Conservation (phyloP, 2,797 vertebrate genomes). For the Clarias laeviceps region DNA sequence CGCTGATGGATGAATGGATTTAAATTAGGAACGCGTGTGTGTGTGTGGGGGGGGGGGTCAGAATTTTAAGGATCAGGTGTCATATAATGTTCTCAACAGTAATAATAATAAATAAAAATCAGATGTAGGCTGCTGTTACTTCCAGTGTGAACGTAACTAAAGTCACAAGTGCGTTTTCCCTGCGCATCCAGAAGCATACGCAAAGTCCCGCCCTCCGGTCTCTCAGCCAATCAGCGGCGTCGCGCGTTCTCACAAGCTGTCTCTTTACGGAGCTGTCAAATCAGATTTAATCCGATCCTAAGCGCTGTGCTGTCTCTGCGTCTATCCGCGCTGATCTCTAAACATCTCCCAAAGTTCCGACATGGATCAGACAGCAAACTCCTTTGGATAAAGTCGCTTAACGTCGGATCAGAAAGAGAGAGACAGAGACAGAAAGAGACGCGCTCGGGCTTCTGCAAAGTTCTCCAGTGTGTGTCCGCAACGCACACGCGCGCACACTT, state of each 20-base stretch:
- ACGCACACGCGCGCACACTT: not conserved
- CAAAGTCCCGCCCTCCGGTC: constrained; percentile 66
- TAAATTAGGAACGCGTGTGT: too few relatives aligned
- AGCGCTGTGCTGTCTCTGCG: constrained; percentile 70
- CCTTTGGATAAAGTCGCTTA: constrained; percentile 47
- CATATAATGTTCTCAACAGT: too few relatives aligned
- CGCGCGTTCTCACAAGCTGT: constrained; percentile 56
- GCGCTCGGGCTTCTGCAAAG: constrained; percentile 61
- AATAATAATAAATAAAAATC: too few relatives aligned
- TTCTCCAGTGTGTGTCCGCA: constrained; percentile 56
- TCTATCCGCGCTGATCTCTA: constrained; percentile 57
- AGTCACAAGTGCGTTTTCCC: not conserved
- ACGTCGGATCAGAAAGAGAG: not conserved
- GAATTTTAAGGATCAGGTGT: too few relatives aligned
- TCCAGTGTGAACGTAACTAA: not conserved
- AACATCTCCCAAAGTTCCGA: not conserved
- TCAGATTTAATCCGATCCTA: constrained; percentile 82
- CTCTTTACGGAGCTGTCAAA: constrained; percentile 81
- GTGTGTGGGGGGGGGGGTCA: too few relatives aligned
- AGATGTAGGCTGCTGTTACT: too few relatives aligned
- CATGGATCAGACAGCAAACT: constrained; percentile 59
- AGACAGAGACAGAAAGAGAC: not conserved
- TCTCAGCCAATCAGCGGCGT: constrained; percentile 54
- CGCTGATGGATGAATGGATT: too few relatives aligned
- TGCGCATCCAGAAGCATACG: not conserved